These are phyloP conservation scores for Trichacis sp. DNA, from an alignment of 2,888 invertebrate species.

Conservation along the genomic window DNA sequence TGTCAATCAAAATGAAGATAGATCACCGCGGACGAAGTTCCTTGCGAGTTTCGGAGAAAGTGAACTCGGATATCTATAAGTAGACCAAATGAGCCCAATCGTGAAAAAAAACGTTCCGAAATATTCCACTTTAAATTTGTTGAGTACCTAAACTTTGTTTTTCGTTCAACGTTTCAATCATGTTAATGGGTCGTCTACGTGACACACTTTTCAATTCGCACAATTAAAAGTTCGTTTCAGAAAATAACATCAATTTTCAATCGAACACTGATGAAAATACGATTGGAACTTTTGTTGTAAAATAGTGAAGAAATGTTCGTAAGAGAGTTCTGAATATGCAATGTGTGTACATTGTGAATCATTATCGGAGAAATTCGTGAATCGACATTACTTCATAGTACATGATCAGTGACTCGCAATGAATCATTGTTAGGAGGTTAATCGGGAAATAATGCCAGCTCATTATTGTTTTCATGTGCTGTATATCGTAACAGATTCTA, in stretches of 20 bases:
- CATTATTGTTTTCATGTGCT: slow-evolving; percentile 34
- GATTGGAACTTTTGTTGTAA: not conserved
- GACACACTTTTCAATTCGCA: no score
- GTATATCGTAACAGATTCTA: slow-evolving; percentile 26
- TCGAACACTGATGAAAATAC: not conserved
- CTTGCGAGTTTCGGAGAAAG: not conserved
- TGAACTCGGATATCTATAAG: not conserved
- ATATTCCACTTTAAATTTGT: no score
- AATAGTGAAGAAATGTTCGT: not conserved
- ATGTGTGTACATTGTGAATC: not conserved
- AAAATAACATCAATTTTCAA: no score
- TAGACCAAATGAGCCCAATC: not conserved
- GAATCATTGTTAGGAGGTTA: slow-evolving; percentile 44
- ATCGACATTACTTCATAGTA: slow-evolving; percentile 27
- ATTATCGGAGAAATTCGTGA: not conserved
- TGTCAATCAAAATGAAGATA: slow-evolving; percentile 1
- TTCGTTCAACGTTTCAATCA: no score
- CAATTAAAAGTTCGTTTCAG: no score
- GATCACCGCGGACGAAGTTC: not conserved
- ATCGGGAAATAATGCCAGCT: slow-evolving; percentile 45
- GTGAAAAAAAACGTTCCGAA: not conserved
- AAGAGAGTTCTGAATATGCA: not conserved
- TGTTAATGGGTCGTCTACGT: not conserved
- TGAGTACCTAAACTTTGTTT: no score
- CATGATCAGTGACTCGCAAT: slow-evolving; percentile 21